These are phyloP conservation scores for Phortica variegata DNA, from an alignment of 1,140 invertebrate genomes.

Conservation along the genomic window DNA sequence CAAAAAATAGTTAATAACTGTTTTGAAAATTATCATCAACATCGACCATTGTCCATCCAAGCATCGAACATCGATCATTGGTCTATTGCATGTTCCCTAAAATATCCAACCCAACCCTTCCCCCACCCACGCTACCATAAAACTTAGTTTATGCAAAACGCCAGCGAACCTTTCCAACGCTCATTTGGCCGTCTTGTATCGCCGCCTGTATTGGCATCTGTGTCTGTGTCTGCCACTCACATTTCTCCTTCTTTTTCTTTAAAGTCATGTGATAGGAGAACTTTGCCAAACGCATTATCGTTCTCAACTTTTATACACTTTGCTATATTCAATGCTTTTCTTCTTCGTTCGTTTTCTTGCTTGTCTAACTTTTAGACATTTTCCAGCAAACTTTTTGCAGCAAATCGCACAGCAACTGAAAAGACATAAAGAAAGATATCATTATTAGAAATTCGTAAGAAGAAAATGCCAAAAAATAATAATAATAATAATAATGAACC, in stretches of 20 bases:
- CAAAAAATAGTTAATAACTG: neutral
- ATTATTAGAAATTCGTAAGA: neutral
- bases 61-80: too few relatives aligned
- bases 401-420: slow-evolving; percentile 16
- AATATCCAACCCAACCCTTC: neutral
- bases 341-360: slow-evolving; percentile 18
- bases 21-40: slow-evolving; percentile 4
- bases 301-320: too few relatives aligned
- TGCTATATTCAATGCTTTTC: too few relatives aligned
- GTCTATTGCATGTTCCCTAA: too few relatives aligned
- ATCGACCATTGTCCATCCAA: neutral
- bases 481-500: too few relatives aligned
- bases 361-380: slow-evolving; percentile 5
- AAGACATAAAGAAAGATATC: neutral
- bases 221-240: slow-evolving; percentile 22
- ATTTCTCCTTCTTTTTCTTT: slow-evolving; percentile 38
- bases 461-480: too few relatives aligned
- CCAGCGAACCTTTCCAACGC: slow-evolving; percentile 10
- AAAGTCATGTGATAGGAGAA: slow-evolving; percentile 38
- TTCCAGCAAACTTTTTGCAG: slow-evolving; percentile 15
- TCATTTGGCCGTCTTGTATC: slow-evolving; percentile 27
- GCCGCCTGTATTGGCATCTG: slow-evolving; percentile 13
- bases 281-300: slow-evolving; percentile 48
- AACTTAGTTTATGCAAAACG: too few relatives aligned
- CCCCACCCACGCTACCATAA: too few relatives aligned